A percentile compares a stretch with the other conserved stretches of the same genome.
These are phyloP conservation scores for Agonopterix alstromeriana DNA, from an alignment of 2,888 invertebrate species.

Conservation along the genomic window DNA sequence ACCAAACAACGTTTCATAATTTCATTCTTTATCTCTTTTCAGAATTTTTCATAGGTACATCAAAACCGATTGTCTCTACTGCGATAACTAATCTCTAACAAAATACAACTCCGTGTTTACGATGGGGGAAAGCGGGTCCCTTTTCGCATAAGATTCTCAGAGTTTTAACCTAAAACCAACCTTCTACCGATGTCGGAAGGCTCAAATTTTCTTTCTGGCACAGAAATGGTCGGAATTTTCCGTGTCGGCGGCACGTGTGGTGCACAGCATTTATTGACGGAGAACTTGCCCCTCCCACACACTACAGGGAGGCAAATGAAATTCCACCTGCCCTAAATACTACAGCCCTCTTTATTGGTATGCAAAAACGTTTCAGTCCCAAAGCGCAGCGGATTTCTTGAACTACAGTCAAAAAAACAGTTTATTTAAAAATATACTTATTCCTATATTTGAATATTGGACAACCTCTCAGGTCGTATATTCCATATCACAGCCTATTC, in stretches of 20 bases:
- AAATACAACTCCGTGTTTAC: slow-evolving; percentile 63
- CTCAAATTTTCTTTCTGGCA: slow-evolving; percentile 9
- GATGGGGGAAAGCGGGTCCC: slow-evolving; percentile 62
- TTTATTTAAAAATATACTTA: too few relatives aligned
- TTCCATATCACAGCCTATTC: too few relatives aligned
- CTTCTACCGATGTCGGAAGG: slow-evolving; percentile 15
- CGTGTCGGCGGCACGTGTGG: slow-evolving; percentile 66
- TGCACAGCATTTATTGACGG: slow-evolving; percentile 67
- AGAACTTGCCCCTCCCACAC: slow-evolving; percentile 47
- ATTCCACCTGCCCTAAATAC: slow-evolving; percentile 66
- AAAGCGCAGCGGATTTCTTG: neutral
- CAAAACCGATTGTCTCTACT: slow-evolving; percentile 5
- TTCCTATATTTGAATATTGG: too few relatives aligned
- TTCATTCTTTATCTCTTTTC: too few relatives aligned
- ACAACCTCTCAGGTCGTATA: too few relatives aligned
- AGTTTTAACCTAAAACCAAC: slow-evolving; percentile 20
- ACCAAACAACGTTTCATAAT: too few relatives aligned
- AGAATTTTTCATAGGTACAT: too few relatives aligned
- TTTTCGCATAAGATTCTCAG: slow-evolving; percentile 44
- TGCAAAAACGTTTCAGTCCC: slow-evolving; percentile 35
- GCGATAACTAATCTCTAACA: slow-evolving; percentile 34
- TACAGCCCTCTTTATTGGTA: slow-evolving; percentile 43
- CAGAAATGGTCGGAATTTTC: slow-evolving; percentile 46
- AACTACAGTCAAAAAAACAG: too few relatives aligned
- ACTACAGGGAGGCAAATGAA: slow-evolving; percentile 40